These are phyloP conservation scores for Atta cephalotes DNA, from an alignment of 1,140 invertebrate genomes.

Conservation along the genomic window DNA sequence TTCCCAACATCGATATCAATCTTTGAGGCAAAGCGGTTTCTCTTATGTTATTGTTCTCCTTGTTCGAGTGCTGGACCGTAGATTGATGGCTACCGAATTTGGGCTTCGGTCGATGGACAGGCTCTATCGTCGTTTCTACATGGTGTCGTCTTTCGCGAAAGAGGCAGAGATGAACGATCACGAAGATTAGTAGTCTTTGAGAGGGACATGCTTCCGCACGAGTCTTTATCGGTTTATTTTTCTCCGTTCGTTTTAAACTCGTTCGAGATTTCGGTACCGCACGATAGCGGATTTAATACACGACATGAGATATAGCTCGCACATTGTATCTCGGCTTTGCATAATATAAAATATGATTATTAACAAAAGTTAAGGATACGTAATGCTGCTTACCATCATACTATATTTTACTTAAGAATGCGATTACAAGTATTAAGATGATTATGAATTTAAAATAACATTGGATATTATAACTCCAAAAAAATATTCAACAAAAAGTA, in stretches of 20 bases:
- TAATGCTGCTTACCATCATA: background rate
- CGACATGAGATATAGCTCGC: background rate
- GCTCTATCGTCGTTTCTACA: background rate
- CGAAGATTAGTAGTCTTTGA: conserved; percentile 39
- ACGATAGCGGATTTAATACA: conserved; percentile 34
- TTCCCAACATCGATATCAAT: conserved; percentile 48
- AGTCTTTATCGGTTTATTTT: conserved; percentile 43
- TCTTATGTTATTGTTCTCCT: conserved; percentile 20
- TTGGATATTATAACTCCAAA: background rate
- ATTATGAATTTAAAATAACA: background rate
- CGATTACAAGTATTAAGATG: background rate
- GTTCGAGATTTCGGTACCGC: conserved; percentile 22
- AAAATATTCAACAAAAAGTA: background rate
- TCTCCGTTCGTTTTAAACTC: conserved; percentile 13
- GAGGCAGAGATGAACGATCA: conserved; percentile 40
- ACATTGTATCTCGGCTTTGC: conserved; percentile 1
- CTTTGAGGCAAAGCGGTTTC: conserved; percentile 11
- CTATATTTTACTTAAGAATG: background rate
- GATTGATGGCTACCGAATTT: conserved; percentile 58
- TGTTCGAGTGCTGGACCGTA: conserved; percentile 14
- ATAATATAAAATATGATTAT: conserved; percentile 28
- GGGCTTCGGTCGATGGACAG: background rate
- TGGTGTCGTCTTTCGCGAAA: conserved; percentile 30
- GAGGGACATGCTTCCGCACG: conserved; percentile 9
- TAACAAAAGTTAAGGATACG: conserved; percentile 2